Percentiles rank a stretch among this genome's conserved stretches.
phyloP scores from a whole-genome alignment of 2,113 vertebrate genomes.

The Phaethornis superciliosus region DNA sequence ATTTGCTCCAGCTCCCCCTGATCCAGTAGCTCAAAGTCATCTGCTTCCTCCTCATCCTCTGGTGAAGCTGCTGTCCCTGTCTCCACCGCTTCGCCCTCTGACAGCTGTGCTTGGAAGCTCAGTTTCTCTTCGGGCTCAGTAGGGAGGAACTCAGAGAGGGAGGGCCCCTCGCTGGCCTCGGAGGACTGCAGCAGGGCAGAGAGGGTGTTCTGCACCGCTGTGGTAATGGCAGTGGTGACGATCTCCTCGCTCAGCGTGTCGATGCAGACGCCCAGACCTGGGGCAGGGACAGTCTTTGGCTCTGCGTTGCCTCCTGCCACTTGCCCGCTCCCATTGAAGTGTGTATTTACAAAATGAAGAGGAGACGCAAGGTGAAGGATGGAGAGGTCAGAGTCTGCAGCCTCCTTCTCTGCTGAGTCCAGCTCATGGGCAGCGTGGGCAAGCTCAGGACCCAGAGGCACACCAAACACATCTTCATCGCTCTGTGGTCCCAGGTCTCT shows the following conservation, averaged over 20 bases:
- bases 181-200: constrained; percentile 83
- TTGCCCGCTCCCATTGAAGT: constrained; percentile 90
- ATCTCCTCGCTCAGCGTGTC: constrained; percentile 88
- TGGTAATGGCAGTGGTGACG: constrained; percentile 86
- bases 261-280: constrained; percentile 70
- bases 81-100: constrained; percentile 50
- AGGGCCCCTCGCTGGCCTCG: constrained; percentile 75
- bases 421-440: constrained; percentile 62
- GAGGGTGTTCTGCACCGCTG: constrained; percentile 88
- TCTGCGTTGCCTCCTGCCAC: neutral
- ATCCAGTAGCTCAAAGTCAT: constrained; percentile 99
- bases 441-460: constrained; percentile 68
- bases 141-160: constrained; percentile 73
- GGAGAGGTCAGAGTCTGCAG: constrained; percentile 77
- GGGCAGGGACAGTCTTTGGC: constrained; percentile 37
- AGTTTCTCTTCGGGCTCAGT: constrained; percentile 74
- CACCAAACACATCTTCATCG: constrained; percentile 59
- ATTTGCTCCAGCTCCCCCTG: constrained; percentile 95
- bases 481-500: constrained; percentile 75
- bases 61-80: constrained; percentile 47
- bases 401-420: constrained; percentile 71
- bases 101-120: constrained; percentile 72
- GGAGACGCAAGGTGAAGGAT: constrained; percentile 90
- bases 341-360: constrained; percentile 97
- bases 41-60: constrained; percentile 80